A percentile compares a stretch with the other conserved stretches of the same genome.
These are phyloP conservation scores for Beroe ovata DNA, from an alignment of 37 sponge, comb jelly and placozoan species.

Conservation along the genomic window DNA sequence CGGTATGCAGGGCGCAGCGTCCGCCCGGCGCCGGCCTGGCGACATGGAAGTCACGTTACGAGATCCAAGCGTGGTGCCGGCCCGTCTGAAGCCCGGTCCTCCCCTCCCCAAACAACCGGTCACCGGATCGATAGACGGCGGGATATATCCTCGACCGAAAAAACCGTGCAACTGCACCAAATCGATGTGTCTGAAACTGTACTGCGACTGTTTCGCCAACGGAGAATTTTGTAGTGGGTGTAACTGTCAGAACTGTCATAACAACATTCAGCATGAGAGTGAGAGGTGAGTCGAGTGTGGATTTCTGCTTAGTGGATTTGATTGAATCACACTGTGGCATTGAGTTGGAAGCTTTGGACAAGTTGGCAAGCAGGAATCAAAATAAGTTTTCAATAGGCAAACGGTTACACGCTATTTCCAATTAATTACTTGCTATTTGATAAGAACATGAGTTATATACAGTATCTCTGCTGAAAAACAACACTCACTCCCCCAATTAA, in stretches of 20 bases:
- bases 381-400: no score
- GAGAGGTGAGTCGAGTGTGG: slow-evolving; percentile 73
- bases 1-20: not conserved
- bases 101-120: slow-evolving; percentile 35
- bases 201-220: slow-evolving; percentile 99
- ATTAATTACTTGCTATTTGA: no score
- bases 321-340: no score
- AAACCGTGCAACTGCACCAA: slow-evolving; percentile 95
- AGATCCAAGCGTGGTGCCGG: slow-evolving; percentile 8
- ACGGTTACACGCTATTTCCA: no score
- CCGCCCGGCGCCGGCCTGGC: not conserved
- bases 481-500: no score
- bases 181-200: slow-evolving; percentile 94
- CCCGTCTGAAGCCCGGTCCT: not conserved
- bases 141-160: slow-evolving; percentile 73
- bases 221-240: slow-evolving; percentile 96
- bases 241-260: slow-evolving; percentile 91
- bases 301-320: no score
- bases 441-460: no score
- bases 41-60: not conserved
- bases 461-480: no score
- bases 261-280: slow-evolving; percentile 83
- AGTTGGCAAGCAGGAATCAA: no score
- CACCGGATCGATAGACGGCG: not conserved
- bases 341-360: no score